phyloP scores from a whole-genome alignment of 2,888 invertebrate species.

The Tupiocoris notatus region DNA sequence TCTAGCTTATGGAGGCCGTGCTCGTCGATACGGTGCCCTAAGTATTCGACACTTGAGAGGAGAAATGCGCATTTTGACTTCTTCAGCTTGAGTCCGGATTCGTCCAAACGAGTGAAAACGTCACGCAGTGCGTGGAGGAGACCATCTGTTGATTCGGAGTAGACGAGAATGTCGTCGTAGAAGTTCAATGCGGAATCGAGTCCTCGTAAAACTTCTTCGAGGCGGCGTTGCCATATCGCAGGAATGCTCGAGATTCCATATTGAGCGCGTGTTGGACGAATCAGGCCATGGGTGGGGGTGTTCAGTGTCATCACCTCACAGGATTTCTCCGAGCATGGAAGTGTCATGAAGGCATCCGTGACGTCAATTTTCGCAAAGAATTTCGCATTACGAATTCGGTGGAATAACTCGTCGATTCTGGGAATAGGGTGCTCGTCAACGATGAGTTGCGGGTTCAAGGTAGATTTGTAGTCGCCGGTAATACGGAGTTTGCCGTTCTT shows the following conservation, averaged over 20 bases:
- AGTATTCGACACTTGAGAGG: constrained; percentile 2
- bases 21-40: constrained; percentile 1
- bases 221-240: no score
- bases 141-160: background rate
- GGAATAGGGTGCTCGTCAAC: constrained; percentile 34
- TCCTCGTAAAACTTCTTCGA: no score
- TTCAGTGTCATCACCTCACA: no score
- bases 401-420: constrained; percentile 16
- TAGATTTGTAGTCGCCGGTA: constrained; percentile 48
- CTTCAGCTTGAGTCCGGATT: background rate
- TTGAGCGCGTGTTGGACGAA: no score
- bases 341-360: constrained; percentile 16
- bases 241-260: no score
- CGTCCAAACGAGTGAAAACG: background rate
- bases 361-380: no score
- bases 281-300: no score
- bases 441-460: constrained; percentile 44
- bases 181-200: background rate
- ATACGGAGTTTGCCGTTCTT: constrained; percentile 40
- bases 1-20: background rate
- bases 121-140: background rate
- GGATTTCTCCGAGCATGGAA: no score
- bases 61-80: constrained; percentile 3
- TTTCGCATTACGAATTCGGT: constrained; percentile 9
- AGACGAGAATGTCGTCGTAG: background rate